phyloP scores from a whole-genome alignment of 2,797 vertebrate genomes.

The Phoebastria nigripes region DNA sequence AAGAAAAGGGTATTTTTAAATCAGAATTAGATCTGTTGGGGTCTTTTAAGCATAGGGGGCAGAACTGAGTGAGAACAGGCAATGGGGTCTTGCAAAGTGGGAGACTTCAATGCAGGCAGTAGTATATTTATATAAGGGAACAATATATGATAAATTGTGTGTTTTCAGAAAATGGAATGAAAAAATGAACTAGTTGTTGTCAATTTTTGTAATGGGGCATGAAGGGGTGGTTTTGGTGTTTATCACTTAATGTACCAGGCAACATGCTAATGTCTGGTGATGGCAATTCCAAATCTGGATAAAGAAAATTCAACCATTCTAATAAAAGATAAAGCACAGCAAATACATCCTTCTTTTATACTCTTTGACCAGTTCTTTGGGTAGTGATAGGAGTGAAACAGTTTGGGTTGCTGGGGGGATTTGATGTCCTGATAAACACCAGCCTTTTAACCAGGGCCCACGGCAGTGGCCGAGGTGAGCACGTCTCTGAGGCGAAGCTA shows the following conservation, averaged over 20 bases:
- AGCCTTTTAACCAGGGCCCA: neutral
- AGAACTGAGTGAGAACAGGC: neutral
- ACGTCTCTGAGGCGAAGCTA: neutral
- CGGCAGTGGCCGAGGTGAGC: neutral
- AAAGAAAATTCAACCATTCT: neutral
- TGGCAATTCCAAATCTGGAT: neutral
- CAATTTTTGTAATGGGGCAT: neutral
- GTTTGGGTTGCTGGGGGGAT: neutral
- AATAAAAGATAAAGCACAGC: neutral
- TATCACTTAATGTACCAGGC: neutral
- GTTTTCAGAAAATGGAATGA: neutral
- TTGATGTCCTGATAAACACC: neutral
- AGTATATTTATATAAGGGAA: neutral
- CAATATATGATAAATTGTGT: neutral
- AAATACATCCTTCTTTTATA: neutral
- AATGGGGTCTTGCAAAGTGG: neutral
- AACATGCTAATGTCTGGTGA: rapidly evolving
- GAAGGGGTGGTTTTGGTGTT: neutral
- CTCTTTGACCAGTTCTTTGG: neutral
- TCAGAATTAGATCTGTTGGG: neutral
- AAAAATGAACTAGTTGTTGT: neutral
- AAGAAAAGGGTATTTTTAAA: neutral
- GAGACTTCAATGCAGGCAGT: neutral
- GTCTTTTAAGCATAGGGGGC: neutral
- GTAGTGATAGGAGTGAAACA: neutral